Evolutionary conservation across 2,113 vertebrate species (phyloP).

Genomic region (Leptobrachium leishanense): DNA sequence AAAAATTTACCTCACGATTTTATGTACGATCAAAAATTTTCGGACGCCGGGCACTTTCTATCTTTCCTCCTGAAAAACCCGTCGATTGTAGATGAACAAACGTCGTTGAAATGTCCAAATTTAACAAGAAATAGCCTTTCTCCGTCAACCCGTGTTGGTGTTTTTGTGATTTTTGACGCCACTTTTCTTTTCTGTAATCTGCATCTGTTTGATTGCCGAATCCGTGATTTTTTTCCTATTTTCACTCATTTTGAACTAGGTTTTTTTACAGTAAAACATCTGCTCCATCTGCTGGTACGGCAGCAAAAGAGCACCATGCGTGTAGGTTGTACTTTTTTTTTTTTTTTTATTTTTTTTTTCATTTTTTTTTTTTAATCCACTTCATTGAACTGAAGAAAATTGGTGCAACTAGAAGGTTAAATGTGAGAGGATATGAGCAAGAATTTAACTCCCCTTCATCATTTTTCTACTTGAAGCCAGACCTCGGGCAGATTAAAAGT

Average conservation of each 20-base stretch:
- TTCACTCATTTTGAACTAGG: too few species aligned
- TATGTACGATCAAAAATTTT: too few species aligned
- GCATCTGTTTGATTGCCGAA: neutral
- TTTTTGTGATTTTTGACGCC: too few species aligned
- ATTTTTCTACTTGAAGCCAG: conserved; percentile 28
- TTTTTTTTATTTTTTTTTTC: neutral
- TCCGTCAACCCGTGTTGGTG: neutral
- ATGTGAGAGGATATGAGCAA: conserved; percentile 24
- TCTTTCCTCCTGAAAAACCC: too few species aligned
- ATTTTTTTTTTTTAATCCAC: neutral
- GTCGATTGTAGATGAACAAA: too few species aligned
- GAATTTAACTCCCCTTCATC: conserved; percentile 8
- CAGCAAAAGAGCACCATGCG: neutral
- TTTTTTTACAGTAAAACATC: neutral
- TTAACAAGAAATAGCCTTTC: too few species aligned
- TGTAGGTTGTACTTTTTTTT: neutral
- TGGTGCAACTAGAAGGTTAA: conserved; percentile 17
- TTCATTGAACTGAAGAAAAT: conserved; percentile 19
- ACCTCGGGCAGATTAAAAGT: conserved; percentile 33
- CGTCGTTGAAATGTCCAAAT: too few species aligned
- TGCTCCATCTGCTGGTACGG: conserved; percentile 16
- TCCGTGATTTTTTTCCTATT: too few species aligned
- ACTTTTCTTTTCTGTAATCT: too few species aligned
- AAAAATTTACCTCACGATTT: too few species aligned
- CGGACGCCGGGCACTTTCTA: too few species aligned